phyloP scores from a whole-genome alignment of 2,113 vertebrate genomes.

The Pteruthius melanotis region DNA sequence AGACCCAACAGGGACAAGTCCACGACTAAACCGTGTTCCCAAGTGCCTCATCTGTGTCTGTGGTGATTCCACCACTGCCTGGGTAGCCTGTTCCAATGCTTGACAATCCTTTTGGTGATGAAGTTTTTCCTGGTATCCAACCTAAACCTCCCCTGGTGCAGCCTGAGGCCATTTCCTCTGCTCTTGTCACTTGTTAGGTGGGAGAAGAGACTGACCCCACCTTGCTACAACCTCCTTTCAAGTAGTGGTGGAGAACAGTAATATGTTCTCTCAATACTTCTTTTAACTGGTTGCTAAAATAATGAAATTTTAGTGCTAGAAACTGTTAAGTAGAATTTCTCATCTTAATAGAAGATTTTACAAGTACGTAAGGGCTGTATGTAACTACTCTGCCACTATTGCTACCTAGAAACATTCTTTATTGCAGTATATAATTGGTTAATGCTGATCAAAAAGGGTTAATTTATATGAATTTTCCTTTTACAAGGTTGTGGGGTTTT shows the following conservation, averaged over 20 bases:
- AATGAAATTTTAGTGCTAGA: not conserved
- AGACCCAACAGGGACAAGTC: not conserved
- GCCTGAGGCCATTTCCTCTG: not conserved
- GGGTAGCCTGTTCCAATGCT: not conserved
- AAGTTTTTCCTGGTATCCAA: not conserved
- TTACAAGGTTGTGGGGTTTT: not conserved
- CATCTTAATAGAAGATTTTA: not conserved
- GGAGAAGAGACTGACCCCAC: not conserved
- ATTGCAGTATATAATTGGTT: not conserved
- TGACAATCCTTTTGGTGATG: not conserved
- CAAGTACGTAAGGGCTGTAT: not conserved
- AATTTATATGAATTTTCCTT: not conserved
- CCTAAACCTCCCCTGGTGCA: not conserved
- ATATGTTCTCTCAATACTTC: not conserved
- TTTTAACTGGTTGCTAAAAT: not conserved
- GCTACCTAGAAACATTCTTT: not conserved
- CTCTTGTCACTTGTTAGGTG: not conserved
- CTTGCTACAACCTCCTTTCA: not conserved
- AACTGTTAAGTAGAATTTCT: not conserved
- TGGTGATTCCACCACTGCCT: not conserved
- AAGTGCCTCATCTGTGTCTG: not conserved
- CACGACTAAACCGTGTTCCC: not conserved
- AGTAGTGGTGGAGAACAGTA: not conserved
- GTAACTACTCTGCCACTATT: not conserved
- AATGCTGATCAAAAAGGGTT: not conserved